Percentiles rank a stretch among this genome's conserved stretches.
Evolutionary conservation across 2,797 vertebrate genomes (phyloP).

Genomic region (Myotis vivesi): DNA sequence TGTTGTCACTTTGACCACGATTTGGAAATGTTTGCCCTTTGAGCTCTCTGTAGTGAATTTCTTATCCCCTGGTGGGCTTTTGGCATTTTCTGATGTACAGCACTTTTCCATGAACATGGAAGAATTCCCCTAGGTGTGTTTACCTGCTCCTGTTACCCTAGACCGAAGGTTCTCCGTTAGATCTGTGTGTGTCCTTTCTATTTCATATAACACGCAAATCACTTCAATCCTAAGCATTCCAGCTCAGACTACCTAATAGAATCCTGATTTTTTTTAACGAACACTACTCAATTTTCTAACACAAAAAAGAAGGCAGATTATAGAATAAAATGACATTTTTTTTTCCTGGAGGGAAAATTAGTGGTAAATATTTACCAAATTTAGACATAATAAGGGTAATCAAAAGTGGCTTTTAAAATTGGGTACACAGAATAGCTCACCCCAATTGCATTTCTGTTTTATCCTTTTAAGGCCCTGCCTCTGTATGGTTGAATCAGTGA

Average conservation of each 20-base stretch:
- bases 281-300: not conserved
- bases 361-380: not conserved
- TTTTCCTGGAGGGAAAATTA: not conserved
- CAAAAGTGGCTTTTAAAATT: not conserved
- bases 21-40: not conserved
- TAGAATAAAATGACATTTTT: not conserved
- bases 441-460: not conserved
- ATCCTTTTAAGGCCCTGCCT: fast-evolving
- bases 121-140: not conserved
- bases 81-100: not conserved
- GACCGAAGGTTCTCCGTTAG: not conserved
- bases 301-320: not conserved
- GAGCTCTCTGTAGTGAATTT: not conserved
- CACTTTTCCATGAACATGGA: not conserved
- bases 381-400: not conserved
- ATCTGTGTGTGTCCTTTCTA: not conserved
- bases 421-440: not conserved
- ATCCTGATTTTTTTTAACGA: not conserved
- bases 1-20: not conserved
- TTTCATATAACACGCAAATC: not conserved
- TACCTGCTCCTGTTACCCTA: not conserved
- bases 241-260: not conserved
- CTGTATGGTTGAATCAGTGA: not conserved
- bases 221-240: not conserved
- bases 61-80: not conserved